Evolutionary conservation across 2,797 vertebrate species (phyloP).

Genomic region (Buphagus erythrorhynchus): DNA sequence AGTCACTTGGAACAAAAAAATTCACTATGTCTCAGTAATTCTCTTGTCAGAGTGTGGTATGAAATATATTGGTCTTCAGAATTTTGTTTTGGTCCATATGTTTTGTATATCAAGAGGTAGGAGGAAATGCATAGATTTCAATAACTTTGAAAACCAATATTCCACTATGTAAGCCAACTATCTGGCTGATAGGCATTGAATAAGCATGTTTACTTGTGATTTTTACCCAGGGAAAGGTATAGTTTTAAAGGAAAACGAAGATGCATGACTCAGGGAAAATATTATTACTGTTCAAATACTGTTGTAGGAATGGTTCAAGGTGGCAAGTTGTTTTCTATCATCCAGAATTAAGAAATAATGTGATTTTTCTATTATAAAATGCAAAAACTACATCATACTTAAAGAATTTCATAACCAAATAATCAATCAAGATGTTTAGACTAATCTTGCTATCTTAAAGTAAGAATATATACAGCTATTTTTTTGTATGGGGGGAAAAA

Average conservation of each 20-base stretch:
- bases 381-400: neutral
- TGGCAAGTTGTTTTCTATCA: constrained; percentile 40
- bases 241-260: constrained; percentile 57
- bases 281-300: constrained; percentile 55
- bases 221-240: constrained; percentile 47
- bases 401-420: neutral
- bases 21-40: constrained; percentile 1
- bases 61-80: constrained; percentile 1
- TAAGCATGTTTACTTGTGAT: constrained; percentile 45
- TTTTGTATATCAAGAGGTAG: constrained; percentile 37
- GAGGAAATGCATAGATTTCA: constrained; percentile 40
- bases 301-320: constrained; percentile 13
- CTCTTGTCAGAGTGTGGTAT: neutral
- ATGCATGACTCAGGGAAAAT: constrained; percentile 19
- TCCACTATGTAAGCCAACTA: constrained; percentile 7
- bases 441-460: constrained; percentile 14
- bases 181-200: constrained; percentile 19
- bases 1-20: constrained; percentile 19
- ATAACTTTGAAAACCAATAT: constrained; percentile 51
- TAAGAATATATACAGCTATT: neutral
- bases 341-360: neutral
- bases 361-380: constrained; percentile 53
- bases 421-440: neutral
- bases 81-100: constrained; percentile 7
- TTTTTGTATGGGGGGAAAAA: neutral